Percentiles rank a stretch among this genome's conserved stretches.
phyloP scores from a whole-genome alignment of 92 coral and sea anemone genomes.

The Pocillopora meandrina region DNA sequence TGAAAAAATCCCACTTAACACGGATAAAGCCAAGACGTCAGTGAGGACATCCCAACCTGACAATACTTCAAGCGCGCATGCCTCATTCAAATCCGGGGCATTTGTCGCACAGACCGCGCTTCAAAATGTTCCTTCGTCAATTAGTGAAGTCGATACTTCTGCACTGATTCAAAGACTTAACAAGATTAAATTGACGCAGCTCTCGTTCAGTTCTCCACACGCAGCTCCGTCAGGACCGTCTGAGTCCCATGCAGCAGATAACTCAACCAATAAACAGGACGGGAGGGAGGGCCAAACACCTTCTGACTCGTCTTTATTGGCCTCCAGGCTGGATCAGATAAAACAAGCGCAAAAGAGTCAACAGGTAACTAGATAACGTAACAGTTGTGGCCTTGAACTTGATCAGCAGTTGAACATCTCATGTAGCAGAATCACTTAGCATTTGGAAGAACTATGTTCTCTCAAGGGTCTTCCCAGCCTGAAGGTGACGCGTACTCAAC shows the following conservation, averaged over 20 bases:
- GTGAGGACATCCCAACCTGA: neutral
- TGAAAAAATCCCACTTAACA: neutral
- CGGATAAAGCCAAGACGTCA: neutral
- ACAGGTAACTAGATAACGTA: slow-evolving; percentile 25
- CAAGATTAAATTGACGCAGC: slow-evolving; percentile 59
- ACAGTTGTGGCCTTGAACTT: neutral
- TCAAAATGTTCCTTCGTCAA: slow-evolving; percentile 13
- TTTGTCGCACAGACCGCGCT: neutral
- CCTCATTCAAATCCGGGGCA: neutral
- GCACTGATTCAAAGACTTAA: slow-evolving; percentile 69
- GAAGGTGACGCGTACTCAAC: no score
- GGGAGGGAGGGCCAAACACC: slow-evolving; percentile 5
- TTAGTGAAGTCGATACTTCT: slow-evolving; percentile 42
- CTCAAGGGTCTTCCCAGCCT: no score
- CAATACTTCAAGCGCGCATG: neutral
- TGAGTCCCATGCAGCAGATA: slow-evolving; percentile 16
- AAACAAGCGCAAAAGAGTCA: slow-evolving; percentile 62
- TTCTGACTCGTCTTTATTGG: slow-evolving; percentile 30
- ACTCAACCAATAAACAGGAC: neutral
- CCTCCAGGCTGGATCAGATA: slow-evolving; percentile 52
- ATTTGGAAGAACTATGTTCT: neutral
- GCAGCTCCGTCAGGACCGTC: slow-evolving; percentile 14
- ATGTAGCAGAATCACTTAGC: neutral
- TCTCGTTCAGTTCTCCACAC: slow-evolving; percentile 24
- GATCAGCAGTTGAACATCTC: neutral